Conservation (phyloP, 2,113 vertebrate species). For the Peromyscus leucopus region DNA sequence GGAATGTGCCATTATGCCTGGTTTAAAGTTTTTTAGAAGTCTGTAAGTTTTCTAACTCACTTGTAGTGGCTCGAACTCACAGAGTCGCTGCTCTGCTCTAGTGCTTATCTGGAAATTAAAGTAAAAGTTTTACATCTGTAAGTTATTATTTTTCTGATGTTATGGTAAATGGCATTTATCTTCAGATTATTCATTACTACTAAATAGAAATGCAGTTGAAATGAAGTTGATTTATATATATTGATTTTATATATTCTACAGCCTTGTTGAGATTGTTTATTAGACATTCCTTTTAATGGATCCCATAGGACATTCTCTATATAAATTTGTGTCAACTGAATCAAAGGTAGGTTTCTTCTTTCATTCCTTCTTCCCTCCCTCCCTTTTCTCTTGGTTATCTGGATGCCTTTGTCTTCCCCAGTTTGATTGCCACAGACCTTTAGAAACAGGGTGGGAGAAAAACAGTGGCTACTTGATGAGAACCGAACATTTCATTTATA, state of each 20-base stretch:
- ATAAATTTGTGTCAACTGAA: conserved; percentile 21
- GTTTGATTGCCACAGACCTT: not conserved
- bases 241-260: not conserved
- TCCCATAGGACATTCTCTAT: not conserved
- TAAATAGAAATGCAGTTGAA: not conserved
- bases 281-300: not conserved
- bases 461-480: not conserved
- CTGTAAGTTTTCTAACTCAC: too few relatives aligned
- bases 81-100: too few relatives aligned
- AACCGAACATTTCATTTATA: too few relatives aligned
- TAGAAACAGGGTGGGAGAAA: conserved; percentile 9
- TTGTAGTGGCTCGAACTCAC: too few relatives aligned
- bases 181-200: not conserved
- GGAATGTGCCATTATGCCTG: too few relatives aligned
- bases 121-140: not conserved
- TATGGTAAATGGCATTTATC: not conserved
- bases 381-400: not conserved
- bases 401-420: conserved; percentile 25
- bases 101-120: too few relatives aligned
- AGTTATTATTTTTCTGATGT: not conserved
- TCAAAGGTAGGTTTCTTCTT: not conserved
- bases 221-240: not conserved
- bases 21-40: too few relatives aligned
- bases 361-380: not conserved
- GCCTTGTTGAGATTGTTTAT: not conserved